Evolutionary conservation across 2,888 invertebrate genomes (phyloP).

Genomic region (Emmelina monodactyla): DNA sequence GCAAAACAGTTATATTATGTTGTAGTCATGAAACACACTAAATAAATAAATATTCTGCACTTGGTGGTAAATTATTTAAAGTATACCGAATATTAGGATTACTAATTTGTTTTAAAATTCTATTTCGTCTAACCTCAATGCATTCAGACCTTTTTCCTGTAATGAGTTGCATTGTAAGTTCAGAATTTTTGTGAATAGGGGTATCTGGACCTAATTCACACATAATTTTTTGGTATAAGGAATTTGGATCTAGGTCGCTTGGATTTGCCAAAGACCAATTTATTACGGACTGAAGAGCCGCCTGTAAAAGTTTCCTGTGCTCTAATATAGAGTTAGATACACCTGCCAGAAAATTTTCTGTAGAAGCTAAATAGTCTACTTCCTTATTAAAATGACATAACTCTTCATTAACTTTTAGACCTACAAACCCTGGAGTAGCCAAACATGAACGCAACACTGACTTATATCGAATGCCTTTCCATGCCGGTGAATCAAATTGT

Average conservation of each 20-base stretch:
- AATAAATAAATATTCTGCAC: conserved; percentile 8
- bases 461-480: conserved; percentile 14
- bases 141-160: conserved; percentile 11
- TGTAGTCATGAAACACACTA: neutral
- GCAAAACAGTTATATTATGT: no score
- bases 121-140: conserved; percentile 9
- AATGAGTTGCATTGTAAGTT: conserved; percentile 9
- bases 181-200: conserved; percentile 3
- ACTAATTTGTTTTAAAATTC: conserved; percentile 9
- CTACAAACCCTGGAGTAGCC: conserved; percentile 14
- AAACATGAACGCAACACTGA: conserved; percentile 9
- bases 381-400: no score
- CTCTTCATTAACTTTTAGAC: conserved; percentile 15
- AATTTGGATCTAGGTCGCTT: conserved; percentile 1
- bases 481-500: conserved; percentile 7
- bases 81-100: conserved; percentile 2
- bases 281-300: conserved; percentile 5
- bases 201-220: conserved; percentile 8
- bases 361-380: conserved; percentile 13
- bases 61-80: conserved; percentile 6
- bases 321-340: conserved; percentile 7
- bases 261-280: conserved; percentile 6
- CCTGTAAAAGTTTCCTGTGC: conserved; percentile 1
- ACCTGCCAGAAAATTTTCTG: conserved; percentile 10
- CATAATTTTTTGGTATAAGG: conserved; percentile 9